A percentile compares a stretch with the other conserved stretches of the same genome.
These are phyloP conservation scores for Sternarchorhynchus goeldii DNA, from an alignment of 2,797 vertebrate genomes.

Conservation along the genomic window DNA sequence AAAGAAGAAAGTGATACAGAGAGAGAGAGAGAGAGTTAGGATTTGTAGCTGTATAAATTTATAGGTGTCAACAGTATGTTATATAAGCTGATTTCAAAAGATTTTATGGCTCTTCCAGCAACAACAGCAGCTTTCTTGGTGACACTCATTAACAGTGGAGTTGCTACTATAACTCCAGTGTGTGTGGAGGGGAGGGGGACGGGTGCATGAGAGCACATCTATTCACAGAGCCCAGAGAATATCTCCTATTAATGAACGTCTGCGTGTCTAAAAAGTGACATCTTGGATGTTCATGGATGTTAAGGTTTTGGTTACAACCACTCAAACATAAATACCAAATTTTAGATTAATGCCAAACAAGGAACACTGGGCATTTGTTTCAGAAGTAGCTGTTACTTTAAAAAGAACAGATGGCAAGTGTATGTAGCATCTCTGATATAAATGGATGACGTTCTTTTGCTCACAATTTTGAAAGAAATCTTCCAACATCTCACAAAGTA, in stretches of 20 bases:
- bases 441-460: no score
- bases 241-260: background rate
- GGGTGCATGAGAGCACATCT: background rate
- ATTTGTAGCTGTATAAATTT: constrained; percentile 22
- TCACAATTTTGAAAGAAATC: no score
- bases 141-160: constrained; percentile 17
- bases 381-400: no score
- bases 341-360: no score
- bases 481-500: no score
- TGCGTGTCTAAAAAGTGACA: background rate
- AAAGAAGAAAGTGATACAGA: constrained; percentile 14
- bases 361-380: no score
- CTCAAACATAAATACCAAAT: no score
- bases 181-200: background rate
- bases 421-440: no score
- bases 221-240: background rate
- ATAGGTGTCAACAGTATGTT: constrained; percentile 19
- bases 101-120: background rate
- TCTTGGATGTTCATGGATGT: background rate
- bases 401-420: no score
- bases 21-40: background rate
- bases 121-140: constrained; percentile 18
- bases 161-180: constrained; percentile 6
- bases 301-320: background rate
- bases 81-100: constrained; percentile 28